A percentile compares a stretch with the other conserved stretches of the same genome.
Conservation (phyloP, 2,797 vertebrate species). For the Takifugu ocellatus region DNA sequence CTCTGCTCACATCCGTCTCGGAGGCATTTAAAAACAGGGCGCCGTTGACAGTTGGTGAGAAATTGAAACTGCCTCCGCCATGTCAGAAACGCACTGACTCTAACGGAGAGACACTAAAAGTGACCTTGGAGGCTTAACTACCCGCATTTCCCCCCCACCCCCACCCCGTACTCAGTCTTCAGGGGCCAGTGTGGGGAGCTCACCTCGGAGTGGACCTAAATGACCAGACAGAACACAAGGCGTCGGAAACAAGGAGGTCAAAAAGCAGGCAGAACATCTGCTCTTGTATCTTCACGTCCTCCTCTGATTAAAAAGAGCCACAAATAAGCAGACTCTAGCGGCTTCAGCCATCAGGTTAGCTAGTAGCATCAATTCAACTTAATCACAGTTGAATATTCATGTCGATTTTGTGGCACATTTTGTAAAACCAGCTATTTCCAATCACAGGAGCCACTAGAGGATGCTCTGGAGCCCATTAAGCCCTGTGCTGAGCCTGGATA, state of each 20-base stretch:
- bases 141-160: constrained; percentile 13
- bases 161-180: constrained; percentile 7
- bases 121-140: constrained; percentile 63
- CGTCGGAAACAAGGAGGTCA: constrained; percentile 11
- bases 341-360: not conserved
- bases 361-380: no score
- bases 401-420: no score
- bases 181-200: constrained; percentile 17
- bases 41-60: constrained; percentile 64
- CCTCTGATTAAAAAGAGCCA: constrained; percentile 12
- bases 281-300: constrained; percentile 12
- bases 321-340: no score
- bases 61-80: constrained; percentile 68
- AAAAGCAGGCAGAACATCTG: constrained; percentile 23
- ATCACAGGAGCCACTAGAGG: no score
- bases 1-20: constrained; percentile 61
- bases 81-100: constrained; percentile 67
- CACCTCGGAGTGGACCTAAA: constrained; percentile 16
- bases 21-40: constrained; percentile 56
- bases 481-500: no score
- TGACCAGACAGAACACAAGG: no score
- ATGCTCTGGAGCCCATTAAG: no score
- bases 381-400: no score
- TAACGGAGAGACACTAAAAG: constrained; percentile 56
- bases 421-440: no score